These are phyloP conservation scores for Hippocampus abdominalis DNA, from an alignment of 2,113 vertebrate species.

Conservation along the genomic window DNA sequence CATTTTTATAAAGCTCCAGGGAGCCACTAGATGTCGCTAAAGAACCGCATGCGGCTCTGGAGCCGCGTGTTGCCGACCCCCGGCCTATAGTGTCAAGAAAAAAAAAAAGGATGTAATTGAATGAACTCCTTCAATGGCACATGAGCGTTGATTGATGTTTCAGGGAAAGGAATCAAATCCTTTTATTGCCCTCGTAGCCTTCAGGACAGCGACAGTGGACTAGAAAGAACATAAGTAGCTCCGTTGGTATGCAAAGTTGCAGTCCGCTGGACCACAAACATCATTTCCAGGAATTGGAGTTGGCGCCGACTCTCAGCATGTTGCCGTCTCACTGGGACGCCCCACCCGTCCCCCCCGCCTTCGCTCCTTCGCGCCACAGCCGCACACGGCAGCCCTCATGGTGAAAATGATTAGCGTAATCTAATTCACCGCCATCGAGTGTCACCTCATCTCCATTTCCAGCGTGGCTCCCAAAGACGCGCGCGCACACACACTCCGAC, in stretches of 20 bases:
- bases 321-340: conserved; percentile 25
- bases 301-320: conserved; percentile 56
- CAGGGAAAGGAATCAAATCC: background rate
- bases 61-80: no score
- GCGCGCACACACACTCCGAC: conserved; percentile 16
- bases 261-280: conserved; percentile 13
- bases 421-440: conserved; percentile 36
- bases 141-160: background rate
- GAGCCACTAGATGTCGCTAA: no score
- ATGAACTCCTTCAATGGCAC: background rate
- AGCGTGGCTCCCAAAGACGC: conserved; percentile 22
- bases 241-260: conserved; percentile 8
- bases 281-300: conserved; percentile 41
- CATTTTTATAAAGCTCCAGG: no score
- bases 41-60: no score
- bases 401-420: conserved; percentile 55
- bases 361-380: conserved; percentile 9
- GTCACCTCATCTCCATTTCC: conserved; percentile 34
- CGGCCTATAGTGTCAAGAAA: background rate
- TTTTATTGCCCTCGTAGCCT: background rate
- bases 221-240: background rate
- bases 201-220: background rate
- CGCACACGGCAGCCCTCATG: conserved; percentile 34
- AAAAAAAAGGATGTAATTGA: background rate
- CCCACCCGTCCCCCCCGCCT: no score